Evolutionary conservation across 2,888 invertebrate species (phyloP).

Genomic region (Petrophora chlorosata): DNA sequence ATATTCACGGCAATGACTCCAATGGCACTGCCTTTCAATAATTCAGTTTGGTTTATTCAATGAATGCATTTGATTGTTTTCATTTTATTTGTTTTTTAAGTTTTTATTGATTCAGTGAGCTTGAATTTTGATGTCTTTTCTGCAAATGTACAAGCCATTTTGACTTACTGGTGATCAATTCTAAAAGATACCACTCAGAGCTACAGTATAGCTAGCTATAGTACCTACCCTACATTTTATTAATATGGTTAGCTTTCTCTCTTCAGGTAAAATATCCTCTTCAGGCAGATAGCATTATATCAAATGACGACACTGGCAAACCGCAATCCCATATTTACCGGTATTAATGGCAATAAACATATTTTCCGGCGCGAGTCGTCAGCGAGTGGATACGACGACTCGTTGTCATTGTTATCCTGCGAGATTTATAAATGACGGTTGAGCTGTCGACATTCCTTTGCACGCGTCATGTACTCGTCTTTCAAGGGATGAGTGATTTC

Average conservation of each 20-base stretch:
- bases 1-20: slow-evolving; percentile 53
- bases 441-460: slow-evolving; percentile 28
- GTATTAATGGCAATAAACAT: slow-evolving; percentile 35
- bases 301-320: slow-evolving; percentile 8
- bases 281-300: neutral
- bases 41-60: slow-evolving; percentile 46
- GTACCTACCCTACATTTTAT: no score
- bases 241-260: no score
- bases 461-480: slow-evolving; percentile 15
- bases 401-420: slow-evolving; percentile 40
- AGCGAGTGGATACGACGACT: slow-evolving; percentile 43
- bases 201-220: no score
- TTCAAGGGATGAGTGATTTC: neutral
- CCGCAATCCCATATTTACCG: slow-evolving; percentile 28
- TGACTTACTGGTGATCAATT: no score
- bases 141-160: neutral
- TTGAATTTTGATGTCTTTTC: no score
- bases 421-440: slow-evolving; percentile 54
- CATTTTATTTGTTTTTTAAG: slow-evolving; percentile 1
- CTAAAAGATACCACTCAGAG: no score
- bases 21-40: slow-evolving; percentile 43
- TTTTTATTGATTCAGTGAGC: neutral
- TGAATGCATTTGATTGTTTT: slow-evolving; percentile 31
- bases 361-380: slow-evolving; percentile 38
- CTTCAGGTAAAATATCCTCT: no score